A percentile compares a stretch with the other conserved stretches of the same genome.
phyloP scores from a whole-genome alignment of 2,113 vertebrate species.

The Chrysochloris asiatica region DNA sequence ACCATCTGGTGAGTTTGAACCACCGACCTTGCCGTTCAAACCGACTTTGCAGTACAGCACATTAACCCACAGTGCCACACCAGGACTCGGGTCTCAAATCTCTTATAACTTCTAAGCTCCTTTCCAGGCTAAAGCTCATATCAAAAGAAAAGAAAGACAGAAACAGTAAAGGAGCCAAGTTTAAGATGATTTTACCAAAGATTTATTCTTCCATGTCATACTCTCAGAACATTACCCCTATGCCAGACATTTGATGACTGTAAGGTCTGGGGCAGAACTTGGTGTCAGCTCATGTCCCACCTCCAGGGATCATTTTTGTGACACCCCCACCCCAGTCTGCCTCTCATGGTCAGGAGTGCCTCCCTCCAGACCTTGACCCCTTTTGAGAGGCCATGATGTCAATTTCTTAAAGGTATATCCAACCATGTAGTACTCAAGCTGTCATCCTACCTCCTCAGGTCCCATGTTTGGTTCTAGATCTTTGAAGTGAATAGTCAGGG shows the following conservation, averaged over 20 bases:
- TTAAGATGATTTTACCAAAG: neutral
- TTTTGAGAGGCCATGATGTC: neutral
- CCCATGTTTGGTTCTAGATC: neutral
- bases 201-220: neutral
- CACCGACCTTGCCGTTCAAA: too few species aligned
- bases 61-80: too few species aligned
- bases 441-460: neutral
- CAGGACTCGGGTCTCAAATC: too few species aligned
- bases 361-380: neutral
- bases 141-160: neutral
- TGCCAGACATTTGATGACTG: too few species aligned
- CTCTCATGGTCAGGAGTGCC: neutral
- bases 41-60: too few species aligned
- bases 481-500: neutral
- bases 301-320: too few species aligned
- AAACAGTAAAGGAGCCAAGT: neutral
- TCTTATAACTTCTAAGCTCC: neutral
- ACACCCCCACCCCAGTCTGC: neutral
- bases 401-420: neutral
- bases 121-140: neutral
- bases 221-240: neutral
- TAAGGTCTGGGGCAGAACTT: neutral
- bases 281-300: neutral
- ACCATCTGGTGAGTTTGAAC: too few species aligned
- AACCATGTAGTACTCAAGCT: neutral